Conservation (phyloP, 2,113 vertebrate species). For the Pseudopodoces humilis region DNA sequence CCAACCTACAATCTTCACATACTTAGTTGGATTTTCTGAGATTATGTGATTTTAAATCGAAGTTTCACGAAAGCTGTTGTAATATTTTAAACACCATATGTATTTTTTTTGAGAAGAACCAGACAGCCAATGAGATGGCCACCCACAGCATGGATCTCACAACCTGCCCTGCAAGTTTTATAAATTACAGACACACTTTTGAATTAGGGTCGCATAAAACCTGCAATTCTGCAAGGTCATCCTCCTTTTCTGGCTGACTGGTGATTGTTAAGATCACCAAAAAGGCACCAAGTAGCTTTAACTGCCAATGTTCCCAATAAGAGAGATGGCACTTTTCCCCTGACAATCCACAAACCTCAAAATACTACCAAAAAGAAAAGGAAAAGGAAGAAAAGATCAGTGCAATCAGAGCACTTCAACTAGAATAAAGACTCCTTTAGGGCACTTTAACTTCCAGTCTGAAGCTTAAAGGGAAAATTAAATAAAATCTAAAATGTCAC, state of each 20-base stretch:
- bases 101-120: not conserved
- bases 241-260: not conserved
- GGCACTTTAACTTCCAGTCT: not conserved
- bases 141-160: not conserved
- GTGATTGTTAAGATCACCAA: not conserved
- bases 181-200: conserved; percentile 13
- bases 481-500: conserved; percentile 9
- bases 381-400: not conserved
- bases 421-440: conserved; percentile 10
- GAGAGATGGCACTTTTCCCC: not conserved
- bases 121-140: not conserved
- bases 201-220: not conserved
- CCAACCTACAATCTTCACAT: not conserved
- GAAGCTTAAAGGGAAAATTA: conserved; percentile 1
- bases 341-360: not conserved
- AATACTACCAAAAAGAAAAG: not conserved
- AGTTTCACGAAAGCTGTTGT: not conserved
- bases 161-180: conserved; percentile 21
- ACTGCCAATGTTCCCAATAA: not conserved
- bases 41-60: not conserved
- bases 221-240: not conserved
- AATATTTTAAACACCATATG: not conserved
- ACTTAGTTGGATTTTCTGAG: not conserved
- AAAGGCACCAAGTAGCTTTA: not conserved
- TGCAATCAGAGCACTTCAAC: not conserved